Conservation (phyloP, 2,888 invertebrate species). For the Ectobius pallidus region DNA sequence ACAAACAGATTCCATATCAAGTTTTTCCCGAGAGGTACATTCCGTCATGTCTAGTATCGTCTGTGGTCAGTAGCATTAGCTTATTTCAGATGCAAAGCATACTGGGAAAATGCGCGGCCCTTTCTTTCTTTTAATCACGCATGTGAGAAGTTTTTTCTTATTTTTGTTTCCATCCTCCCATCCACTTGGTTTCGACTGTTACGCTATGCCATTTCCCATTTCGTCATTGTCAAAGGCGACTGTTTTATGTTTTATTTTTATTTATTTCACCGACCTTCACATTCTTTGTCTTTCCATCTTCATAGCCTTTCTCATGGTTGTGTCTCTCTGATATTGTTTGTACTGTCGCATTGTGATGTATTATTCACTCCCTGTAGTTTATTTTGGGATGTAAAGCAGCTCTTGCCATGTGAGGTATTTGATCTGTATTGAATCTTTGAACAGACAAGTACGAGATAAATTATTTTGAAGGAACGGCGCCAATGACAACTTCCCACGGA, state of each 20-base stretch:
- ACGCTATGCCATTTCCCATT: not conserved
- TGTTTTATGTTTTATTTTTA: not conserved
- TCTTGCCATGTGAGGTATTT: not conserved
- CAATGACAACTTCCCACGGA: not conserved
- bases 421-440: not conserved
- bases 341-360: not conserved
- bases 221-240: not conserved
- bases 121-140: not conserved
- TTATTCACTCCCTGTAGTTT: not conserved
- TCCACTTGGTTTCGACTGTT: not conserved
- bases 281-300: not conserved
- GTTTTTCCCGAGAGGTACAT: not conserved
- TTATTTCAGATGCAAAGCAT: constrained; percentile 10
- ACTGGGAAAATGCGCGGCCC: constrained; percentile 5
- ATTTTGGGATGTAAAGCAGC: not conserved
- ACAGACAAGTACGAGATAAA: not conserved
- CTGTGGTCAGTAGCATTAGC: constrained; percentile 5
- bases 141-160: not conserved
- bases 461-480: not conserved
- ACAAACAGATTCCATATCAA: constrained; percentile 22
- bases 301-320: not conserved
- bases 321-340: not conserved
- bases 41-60: constrained; percentile 12
- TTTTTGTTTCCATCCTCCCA: not conserved
- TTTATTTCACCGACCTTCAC: not conserved